Evolutionary conservation across 37 sponge, comb jelly and placozoan genomes (phyloP).

Genomic region (Petrosia ficiformis): DNA sequence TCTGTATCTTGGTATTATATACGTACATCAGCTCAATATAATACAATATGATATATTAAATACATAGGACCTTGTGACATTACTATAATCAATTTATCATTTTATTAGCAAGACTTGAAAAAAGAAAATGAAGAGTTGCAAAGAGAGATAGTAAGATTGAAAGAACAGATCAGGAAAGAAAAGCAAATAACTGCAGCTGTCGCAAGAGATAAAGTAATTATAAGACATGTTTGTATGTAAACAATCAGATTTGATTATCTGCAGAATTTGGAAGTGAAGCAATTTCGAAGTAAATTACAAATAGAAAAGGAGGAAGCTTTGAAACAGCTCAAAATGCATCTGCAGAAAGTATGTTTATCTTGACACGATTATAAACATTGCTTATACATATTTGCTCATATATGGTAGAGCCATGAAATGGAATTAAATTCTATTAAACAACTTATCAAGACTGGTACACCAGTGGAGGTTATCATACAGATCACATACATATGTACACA

Average conservation of each 20-base stretch:
- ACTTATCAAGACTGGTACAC: too few relatives aligned
- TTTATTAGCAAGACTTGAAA: constrained; percentile 3
- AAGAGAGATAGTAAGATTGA: background rate
- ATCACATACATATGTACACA: too few relatives aligned
- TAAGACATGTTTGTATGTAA: background rate
- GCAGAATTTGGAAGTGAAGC: constrained; percentile 5
- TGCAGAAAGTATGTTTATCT: background rate
- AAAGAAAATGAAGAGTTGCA: background rate
- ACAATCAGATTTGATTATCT: background rate
- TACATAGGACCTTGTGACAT: too few relatives aligned
- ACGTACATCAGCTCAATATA: too few relatives aligned
- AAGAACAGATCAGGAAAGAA: background rate
- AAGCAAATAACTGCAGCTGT: background rate
- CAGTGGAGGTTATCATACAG: too few relatives aligned
- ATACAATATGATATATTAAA: too few relatives aligned
- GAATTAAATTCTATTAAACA: too few relatives aligned
- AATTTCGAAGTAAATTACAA: background rate
- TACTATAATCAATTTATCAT: background rate
- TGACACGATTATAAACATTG: too few relatives aligned
- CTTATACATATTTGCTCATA: too few relatives aligned
- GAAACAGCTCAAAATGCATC: background rate
- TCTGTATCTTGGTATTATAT: too few relatives aligned
- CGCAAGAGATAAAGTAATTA: background rate
- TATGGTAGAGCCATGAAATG: too few relatives aligned
- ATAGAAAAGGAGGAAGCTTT: constrained; percentile 4